These are phyloP conservation scores for Listronotus bonariensis DNA, from an alignment of 1,140 invertebrate species.

Conservation along the genomic window DNA sequence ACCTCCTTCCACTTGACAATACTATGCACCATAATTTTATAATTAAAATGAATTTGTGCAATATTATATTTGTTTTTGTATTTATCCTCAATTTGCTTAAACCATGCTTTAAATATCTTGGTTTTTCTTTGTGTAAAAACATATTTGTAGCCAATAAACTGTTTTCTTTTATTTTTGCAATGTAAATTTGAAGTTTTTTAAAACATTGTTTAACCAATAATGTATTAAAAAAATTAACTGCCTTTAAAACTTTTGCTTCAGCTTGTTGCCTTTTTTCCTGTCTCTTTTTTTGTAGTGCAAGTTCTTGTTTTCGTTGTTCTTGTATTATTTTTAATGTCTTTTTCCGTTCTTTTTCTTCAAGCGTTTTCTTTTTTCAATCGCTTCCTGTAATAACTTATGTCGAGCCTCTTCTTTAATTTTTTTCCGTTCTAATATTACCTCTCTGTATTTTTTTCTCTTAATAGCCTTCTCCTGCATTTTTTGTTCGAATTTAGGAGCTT, in stretches of 20 bases:
- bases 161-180: conserved; percentile 60
- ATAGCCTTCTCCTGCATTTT: conserved; percentile 67
- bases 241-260: conserved; percentile 60
- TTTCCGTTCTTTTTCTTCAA: conserved; percentile 66
- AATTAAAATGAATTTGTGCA: conserved; percentile 43
- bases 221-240: conserved; percentile 63
- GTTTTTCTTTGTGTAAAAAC: conserved; percentile 56
- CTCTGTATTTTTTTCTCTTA: conserved; percentile 64
- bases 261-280: conserved; percentile 60
- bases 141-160: conserved; percentile 40
- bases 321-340: conserved; percentile 62
- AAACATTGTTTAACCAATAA: conserved; percentile 59
- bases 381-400: conserved; percentile 60
- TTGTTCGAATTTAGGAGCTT: conserved; percentile 65
- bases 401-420: conserved; percentile 64
- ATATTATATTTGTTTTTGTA: conserved; percentile 45
- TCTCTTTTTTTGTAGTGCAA: conserved; percentile 61
- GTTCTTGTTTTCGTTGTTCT: conserved; percentile 63
- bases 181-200: conserved; percentile 56
- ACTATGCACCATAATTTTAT: conserved; percentile 44
- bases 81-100: conserved; percentile 54
- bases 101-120: conserved; percentile 55
- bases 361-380: conserved; percentile 57
- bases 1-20: conserved; percentile 35
- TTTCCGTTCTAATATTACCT: conserved; percentile 64